These are phyloP conservation scores for Holothuria glaberrima DNA, from an alignment of 35 echinoderm and acorn worm species.

Conservation along the genomic window DNA sequence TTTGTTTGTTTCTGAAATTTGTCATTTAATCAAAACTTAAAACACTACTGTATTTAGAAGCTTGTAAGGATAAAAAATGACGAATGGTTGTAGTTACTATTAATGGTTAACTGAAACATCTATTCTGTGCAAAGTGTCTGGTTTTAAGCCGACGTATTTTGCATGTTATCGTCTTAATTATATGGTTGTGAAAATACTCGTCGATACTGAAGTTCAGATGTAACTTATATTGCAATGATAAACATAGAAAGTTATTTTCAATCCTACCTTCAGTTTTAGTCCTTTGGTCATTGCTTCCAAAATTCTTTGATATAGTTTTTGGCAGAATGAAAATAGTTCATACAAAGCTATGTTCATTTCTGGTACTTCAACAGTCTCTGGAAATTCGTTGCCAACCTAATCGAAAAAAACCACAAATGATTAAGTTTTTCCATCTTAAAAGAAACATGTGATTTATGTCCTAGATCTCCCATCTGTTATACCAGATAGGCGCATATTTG, in stretches of 20 bases:
- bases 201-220: not conserved
- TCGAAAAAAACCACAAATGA: no score
- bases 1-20: not conserved
- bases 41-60: not conserved
- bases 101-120: no score
- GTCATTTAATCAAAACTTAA: not conserved
- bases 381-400: not conserved
- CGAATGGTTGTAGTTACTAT: no score
- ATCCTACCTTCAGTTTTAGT: slow-evolving; percentile 69
- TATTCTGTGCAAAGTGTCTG: not conserved
- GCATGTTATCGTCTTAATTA: not conserved
- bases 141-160: not conserved
- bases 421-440: not conserved
- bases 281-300: slow-evolving; percentile 87
- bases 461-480: no score
- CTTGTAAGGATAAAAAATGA: no score
- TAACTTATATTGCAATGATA: not conserved
- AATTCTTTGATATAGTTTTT: slow-evolving; percentile 65
- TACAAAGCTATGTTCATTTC: not conserved
- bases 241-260: no score
- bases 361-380: not conserved
- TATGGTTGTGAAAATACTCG: not conserved
- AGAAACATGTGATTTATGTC: no score
- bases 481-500: no score
- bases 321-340: slow-evolving; percentile 59